Percentiles rank a stretch among this genome's conserved stretches.
These are phyloP conservation scores for Leptodactylus fallax DNA, from an alignment of 2,797 vertebrate genomes.

Conservation along the genomic window DNA sequence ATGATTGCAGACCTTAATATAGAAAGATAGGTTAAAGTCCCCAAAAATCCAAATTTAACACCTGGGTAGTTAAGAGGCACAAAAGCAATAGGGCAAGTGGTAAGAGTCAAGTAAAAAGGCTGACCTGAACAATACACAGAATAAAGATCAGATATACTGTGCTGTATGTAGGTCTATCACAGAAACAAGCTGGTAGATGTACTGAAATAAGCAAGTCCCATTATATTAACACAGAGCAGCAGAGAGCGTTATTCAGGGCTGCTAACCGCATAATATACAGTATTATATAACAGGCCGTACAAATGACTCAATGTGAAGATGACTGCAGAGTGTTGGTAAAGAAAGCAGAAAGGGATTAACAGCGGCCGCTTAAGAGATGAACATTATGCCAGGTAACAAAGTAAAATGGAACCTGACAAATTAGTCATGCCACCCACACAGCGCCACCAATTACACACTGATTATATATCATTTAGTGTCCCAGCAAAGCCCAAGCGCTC, in stretches of 20 bases:
- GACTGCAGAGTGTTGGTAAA: conserved; percentile 19
- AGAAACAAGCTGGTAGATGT: not conserved
- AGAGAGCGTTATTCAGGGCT: not conserved
- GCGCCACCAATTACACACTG: conserved; percentile 56
- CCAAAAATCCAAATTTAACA: too few species aligned
- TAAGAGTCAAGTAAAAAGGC: too few species aligned
- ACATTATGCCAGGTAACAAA: conserved; percentile 55
- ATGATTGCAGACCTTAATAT: too few species aligned
- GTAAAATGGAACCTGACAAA: conserved; percentile 58
- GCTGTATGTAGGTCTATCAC: not conserved
- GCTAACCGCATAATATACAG: not conserved
- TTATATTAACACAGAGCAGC: not conserved
- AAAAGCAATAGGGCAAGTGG: too few species aligned
- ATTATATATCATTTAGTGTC: conserved; percentile 63
- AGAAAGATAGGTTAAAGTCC: too few species aligned
- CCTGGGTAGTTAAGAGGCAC: too few species aligned
- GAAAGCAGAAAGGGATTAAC: conserved; percentile 32
- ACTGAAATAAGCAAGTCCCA: not conserved
- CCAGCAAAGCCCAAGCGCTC: conserved; percentile 51
- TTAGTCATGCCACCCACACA: conserved; percentile 56
- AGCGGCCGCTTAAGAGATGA: conserved; percentile 22
- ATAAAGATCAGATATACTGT: too few species aligned
- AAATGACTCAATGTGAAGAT: conserved; percentile 22
- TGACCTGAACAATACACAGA: too few species aligned
- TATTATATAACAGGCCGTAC: not conserved